Evolutionary conservation across 1,140 invertebrate genomes (phyloP).

Genomic region (Calosoma granatense): DNA sequence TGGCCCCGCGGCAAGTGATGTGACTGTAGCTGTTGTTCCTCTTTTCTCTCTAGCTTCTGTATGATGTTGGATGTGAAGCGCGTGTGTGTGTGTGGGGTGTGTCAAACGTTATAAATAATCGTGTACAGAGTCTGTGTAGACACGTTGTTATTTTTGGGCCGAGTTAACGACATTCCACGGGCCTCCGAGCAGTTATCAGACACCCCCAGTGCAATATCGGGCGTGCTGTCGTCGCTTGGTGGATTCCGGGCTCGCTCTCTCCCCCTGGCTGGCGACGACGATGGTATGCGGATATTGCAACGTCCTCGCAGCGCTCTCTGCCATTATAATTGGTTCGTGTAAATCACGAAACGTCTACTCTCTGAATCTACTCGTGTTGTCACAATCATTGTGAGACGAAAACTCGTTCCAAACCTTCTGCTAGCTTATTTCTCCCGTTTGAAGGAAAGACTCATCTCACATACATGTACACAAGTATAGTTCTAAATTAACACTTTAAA

Average conservation of each 20-base stretch:
- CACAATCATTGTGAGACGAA: too few relatives aligned
- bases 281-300: conserved; percentile 5
- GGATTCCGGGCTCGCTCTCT: neutral
- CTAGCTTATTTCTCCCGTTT: too few relatives aligned
- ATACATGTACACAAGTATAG: too few relatives aligned
- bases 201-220: neutral
- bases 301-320: neutral
- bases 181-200: neutral
- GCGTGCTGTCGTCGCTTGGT: neutral
- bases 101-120: conserved; percentile 9
- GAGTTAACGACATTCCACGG: conserved; percentile 1
- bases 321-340: conserved; percentile 8
- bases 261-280: neutral
- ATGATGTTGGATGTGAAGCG: too few relatives aligned
- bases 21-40: too few relatives aligned
- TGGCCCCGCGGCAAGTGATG: too few relatives aligned
- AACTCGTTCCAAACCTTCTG: too few relatives aligned
- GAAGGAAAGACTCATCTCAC: too few relatives aligned
- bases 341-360: conserved; percentile 5
- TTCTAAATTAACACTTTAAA: too few relatives aligned
- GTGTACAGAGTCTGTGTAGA: neutral
- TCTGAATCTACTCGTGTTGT: too few relatives aligned
- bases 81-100: neutral
- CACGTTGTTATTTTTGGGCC: conserved; percentile 7
- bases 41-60: too few relatives aligned